Evolutionary conservation across 2,113 vertebrate species (phyloP).

Genomic region (Hylia prasina): DNA sequence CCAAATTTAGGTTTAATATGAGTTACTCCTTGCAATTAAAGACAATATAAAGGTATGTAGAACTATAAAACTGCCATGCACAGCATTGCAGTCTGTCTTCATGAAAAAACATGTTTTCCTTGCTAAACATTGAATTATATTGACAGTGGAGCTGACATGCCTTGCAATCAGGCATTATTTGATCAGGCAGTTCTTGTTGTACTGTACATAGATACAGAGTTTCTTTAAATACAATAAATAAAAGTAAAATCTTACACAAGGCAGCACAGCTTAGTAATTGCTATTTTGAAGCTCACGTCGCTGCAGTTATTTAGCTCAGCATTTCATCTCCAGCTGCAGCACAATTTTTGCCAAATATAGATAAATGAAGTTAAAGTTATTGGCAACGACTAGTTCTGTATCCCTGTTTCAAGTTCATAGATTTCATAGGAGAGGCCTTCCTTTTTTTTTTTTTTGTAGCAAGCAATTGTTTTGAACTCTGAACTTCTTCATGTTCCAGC

Average conservation of each 20-base stretch:
- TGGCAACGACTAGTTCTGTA: slow-evolving; percentile 71
- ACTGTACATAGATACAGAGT: slow-evolving; percentile 49
- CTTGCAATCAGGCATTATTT: slow-evolving; percentile 16
- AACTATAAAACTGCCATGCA: background rate
- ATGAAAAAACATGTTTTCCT: background rate
- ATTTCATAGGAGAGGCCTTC: slow-evolving; percentile 65
- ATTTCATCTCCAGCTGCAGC: slow-evolving; percentile 83
- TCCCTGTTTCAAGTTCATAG: slow-evolving; percentile 74
- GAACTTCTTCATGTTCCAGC: background rate
- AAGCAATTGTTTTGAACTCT: slow-evolving; percentile 40
- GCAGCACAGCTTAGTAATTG: slow-evolving; percentile 73
- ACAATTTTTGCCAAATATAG: slow-evolving; percentile 83
- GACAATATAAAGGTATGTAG: slow-evolving; percentile 38
- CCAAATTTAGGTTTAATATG: slow-evolving; percentile 19
- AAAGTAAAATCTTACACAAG: slow-evolving; percentile 73
- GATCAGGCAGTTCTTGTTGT: slow-evolving; percentile 35
- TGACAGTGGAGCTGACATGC: background rate
- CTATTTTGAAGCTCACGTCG: slow-evolving; percentile 75
- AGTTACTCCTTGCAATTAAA: slow-evolving; percentile 22
- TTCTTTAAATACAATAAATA: slow-evolving; percentile 76
- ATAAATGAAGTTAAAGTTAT: slow-evolving; percentile 85
- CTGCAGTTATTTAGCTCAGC: slow-evolving; percentile 78
- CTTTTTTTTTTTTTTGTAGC: slow-evolving; percentile 59
- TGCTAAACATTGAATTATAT: background rate
- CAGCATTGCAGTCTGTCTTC: background rate